Evolutionary conservation across 2,797 vertebrate genomes (phyloP).

Genomic region (Gambelia wislizenii): DNA sequence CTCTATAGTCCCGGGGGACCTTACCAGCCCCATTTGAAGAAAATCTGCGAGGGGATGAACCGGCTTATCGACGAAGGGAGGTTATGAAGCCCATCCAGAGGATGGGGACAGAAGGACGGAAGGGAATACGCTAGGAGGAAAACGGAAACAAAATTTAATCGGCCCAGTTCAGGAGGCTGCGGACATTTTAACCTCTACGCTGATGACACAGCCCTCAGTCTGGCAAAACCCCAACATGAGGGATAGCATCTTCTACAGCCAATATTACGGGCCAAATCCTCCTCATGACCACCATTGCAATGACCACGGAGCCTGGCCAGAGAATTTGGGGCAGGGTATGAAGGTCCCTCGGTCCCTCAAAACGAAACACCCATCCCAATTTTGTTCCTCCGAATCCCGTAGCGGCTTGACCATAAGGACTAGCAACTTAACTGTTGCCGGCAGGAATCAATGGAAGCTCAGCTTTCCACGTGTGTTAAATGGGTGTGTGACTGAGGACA

Average conservation of each 20-base stretch:
- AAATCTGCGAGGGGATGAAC: constrained; percentile 88
- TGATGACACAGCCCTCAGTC: accelerated
- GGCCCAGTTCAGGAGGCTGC: background rate
- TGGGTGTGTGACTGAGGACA: no score
- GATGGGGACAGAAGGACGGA: background rate
- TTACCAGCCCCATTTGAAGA: constrained; percentile 81
- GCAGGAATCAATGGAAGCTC: background rate
- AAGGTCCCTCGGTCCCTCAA: no score
- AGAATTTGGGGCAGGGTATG: no score
- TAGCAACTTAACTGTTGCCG: background rate
- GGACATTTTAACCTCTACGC: background rate
- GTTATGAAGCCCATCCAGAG: constrained; percentile 62
- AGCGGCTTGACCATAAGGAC: background rate
- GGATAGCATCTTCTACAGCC: no score
- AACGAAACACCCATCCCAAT: background rate
- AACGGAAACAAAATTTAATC: background rate
- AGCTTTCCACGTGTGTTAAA: no score
- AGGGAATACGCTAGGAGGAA: background rate
- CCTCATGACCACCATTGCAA: background rate
- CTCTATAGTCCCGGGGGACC: constrained; percentile 84
- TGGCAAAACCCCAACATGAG: background rate
- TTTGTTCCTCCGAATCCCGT: background rate
- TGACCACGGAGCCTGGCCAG: background rate
- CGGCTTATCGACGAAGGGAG: constrained; percentile 89
- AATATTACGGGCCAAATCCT: no score